Percentiles rank a stretch among this genome's conserved stretches.
phyloP scores from a whole-genome alignment of 2,888 invertebrate species.

The Limnephilus lunatus region DNA sequence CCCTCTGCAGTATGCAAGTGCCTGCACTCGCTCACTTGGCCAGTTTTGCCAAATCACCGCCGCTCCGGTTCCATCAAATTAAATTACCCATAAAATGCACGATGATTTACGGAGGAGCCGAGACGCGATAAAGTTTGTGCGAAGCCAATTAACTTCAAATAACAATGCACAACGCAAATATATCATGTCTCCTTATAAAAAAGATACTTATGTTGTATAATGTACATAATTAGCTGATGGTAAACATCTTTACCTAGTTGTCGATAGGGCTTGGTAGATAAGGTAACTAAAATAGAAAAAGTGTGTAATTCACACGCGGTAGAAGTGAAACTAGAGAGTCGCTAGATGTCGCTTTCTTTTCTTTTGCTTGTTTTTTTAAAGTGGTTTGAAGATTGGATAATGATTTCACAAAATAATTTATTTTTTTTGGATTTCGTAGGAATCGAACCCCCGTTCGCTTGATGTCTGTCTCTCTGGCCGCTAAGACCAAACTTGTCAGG shows the following conservation, averaged over 20 bases:
- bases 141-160: neutral
- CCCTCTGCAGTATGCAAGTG: neutral
- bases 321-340: too few species aligned
- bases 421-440: too few species aligned
- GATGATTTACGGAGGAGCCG: conserved; percentile 20
- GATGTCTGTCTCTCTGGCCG: too few species aligned
- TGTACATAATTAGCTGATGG: neutral
- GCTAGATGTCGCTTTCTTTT: too few species aligned
- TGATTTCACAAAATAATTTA: too few species aligned
- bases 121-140: neutral
- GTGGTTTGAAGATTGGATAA: too few species aligned
- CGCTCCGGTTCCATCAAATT: neutral
- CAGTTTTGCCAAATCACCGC: neutral
- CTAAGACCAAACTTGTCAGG: too few species aligned
- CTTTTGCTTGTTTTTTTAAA: too few species aligned
- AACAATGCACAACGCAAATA: neutral
- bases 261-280: neutral
- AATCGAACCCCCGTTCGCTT: too few species aligned
- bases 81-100: conserved; percentile 31
- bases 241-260: neutral
- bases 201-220: neutral
- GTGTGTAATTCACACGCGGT: too few species aligned
- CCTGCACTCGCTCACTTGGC: neutral
- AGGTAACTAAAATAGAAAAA: neutral
- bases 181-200: neutral